phyloP scores from a whole-genome alignment of 1,140 invertebrate species.

The Caenorhabditis inopinata region DNA sequence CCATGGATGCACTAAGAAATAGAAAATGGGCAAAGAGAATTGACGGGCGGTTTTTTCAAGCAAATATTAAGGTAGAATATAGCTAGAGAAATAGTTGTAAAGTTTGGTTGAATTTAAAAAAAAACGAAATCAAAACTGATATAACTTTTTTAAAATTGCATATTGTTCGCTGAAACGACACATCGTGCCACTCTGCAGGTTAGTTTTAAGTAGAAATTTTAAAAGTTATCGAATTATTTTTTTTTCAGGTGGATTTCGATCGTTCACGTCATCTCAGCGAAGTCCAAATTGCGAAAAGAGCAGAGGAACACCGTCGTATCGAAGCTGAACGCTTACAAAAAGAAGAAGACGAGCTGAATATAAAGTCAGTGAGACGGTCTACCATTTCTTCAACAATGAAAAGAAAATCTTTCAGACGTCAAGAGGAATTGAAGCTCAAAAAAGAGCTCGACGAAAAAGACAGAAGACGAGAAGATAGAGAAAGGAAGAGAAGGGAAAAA shows the following conservation, averaged over 20 bases:
- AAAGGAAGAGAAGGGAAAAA: conserved; percentile 30
- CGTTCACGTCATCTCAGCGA: conserved; percentile 40
- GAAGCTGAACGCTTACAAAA: not conserved
- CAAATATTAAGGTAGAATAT: conserved; percentile 38
- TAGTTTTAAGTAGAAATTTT: too few species aligned
- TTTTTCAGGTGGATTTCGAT: conserved; percentile 44
- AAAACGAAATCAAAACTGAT: not conserved
- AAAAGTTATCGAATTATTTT: too few species aligned
- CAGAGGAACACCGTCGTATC: not conserved
- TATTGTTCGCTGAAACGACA: not conserved
- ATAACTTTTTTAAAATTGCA: not conserved
- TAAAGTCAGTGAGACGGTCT: conserved; percentile 40
- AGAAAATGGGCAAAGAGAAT: conserved; percentile 43
- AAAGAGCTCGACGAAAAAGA: conserved; percentile 21
- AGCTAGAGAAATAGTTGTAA: not conserved
- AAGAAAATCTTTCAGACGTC: conserved; percentile 1
- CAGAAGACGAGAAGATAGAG: conserved; percentile 34
- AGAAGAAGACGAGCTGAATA: conserved; percentile 14
- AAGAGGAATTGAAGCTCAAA: conserved; percentile 24
- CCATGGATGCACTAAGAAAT: conserved; percentile 33
- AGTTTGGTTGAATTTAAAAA: not conserved
- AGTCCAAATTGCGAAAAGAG: not conserved
- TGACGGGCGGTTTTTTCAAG: conserved; percentile 38
- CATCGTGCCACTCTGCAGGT: conserved; percentile 7
- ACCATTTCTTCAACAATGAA: not conserved